These are phyloP conservation scores for Rotaria magnacalcarata DNA, from an alignment of 2,888 invertebrate species.

Conservation along the genomic window DNA sequence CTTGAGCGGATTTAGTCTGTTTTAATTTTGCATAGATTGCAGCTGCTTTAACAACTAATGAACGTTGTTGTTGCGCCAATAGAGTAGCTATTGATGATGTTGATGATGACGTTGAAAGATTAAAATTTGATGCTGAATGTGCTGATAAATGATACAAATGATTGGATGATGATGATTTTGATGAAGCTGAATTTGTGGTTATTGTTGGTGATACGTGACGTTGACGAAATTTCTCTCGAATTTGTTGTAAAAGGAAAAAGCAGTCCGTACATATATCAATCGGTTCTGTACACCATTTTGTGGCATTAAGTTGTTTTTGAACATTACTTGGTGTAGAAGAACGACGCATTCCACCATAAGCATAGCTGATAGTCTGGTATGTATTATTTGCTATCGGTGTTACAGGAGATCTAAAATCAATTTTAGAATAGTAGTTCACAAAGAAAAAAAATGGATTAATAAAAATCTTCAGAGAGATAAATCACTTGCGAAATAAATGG, in stretches of 20 bases:
- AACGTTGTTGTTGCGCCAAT: conserved; percentile 17
- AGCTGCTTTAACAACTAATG: not conserved
- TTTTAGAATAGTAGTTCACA: not conserved
- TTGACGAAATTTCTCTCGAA: conserved; percentile 15
- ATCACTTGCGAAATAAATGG: too few species aligned
- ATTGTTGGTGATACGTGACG: not conserved
- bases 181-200: not conserved
- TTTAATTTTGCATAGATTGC: not conserved
- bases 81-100: not conserved
- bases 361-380: not conserved
- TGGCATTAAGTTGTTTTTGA: not conserved
- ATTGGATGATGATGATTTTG: not conserved
- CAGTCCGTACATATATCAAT: conserved; percentile 30
- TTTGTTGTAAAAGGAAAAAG: conserved; percentile 25
- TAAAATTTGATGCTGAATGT: not conserved
- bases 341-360: not conserved
- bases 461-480: too few species aligned
- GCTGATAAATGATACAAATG: not conserved
- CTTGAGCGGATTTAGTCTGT: not conserved
- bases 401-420: not conserved
- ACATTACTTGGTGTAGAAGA: not conserved
- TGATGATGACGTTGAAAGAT: not conserved
- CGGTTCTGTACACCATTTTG: not conserved
- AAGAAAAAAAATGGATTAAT: not conserved
- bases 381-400: not conserved